These are phyloP conservation scores for Manduca sexta DNA, from an alignment of 1,140 invertebrate genomes.

Conservation along the genomic window DNA sequence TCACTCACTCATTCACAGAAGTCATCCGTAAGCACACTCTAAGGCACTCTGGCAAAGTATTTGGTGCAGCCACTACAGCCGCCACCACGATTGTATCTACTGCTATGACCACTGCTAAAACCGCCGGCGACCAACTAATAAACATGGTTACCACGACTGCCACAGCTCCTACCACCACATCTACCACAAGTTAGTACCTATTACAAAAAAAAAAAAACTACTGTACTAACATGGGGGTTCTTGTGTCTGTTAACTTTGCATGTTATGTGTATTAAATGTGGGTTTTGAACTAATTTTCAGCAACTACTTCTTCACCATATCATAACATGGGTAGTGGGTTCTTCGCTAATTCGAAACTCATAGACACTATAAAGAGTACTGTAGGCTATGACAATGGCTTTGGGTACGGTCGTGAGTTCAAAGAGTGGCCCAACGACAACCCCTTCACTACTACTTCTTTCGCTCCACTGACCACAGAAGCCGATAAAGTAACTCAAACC, in stretches of 20 bases:
- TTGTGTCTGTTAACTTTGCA: conserved; percentile 31
- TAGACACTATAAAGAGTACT: conserved; percentile 59
- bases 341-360: conserved; percentile 58
- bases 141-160: conserved; percentile 66
- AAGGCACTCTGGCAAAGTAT: conserved; percentile 64
- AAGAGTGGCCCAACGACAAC: conserved; percentile 70
- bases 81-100: conserved; percentile 59
- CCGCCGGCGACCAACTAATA: conserved; percentile 68
- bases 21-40: conserved; percentile 65
- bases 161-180: conserved; percentile 55
- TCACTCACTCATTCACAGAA: conserved; percentile 32
- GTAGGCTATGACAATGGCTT: conserved; percentile 56
- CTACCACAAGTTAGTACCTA: conserved; percentile 59
- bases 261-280: conserved; percentile 45
- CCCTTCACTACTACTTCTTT: conserved; percentile 66
- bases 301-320: conserved; percentile 57
- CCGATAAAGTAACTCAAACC: conserved; percentile 58
- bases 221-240: background rate
- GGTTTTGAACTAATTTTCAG: conserved; percentile 61
- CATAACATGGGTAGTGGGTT: conserved; percentile 55
- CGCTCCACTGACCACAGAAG: conserved; percentile 52
- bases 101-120: conserved; percentile 61
- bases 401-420: conserved; percentile 42
- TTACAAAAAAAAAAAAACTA: background rate
- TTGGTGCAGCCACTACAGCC: conserved; percentile 54